Base-by-base conservation (phyloP, 2,113 vertebrate genomes). In the Hippocampus mohnikei region DNA sequence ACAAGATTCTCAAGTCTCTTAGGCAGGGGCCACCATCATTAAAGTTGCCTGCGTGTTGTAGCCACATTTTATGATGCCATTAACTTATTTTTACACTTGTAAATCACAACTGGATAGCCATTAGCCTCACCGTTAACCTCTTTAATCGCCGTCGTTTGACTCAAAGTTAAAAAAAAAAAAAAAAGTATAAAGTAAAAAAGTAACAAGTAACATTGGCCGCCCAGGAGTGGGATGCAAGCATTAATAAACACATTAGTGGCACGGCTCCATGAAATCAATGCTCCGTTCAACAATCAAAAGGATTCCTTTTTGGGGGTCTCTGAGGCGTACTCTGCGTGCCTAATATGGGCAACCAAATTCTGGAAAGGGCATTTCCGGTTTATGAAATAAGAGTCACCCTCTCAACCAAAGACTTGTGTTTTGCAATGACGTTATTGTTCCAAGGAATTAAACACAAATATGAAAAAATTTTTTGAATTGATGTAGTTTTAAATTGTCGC, bases 321-420 rank as follows among this genome's bases (percentile, higher is more conserved):
- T 56, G 23, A 63, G 40, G 25, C 15, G 0, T 58, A 69, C 53
- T 77, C 27, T 3, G n/a, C 2, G 8, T 0, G 0, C 2, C 2
- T 9, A 56, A 58, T 1, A 0, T 0, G 50, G 44, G 25, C 0
- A 0, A 37, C 33, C 33, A 37, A 37, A 12, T 0, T 78, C 73
- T 55, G 73, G 78, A 88, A 27, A 25, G 64, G 0, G 3, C 0
- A 1, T 0, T 1, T 5, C 1, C 20, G 0, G 1, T n/a, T 8
- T 78, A 37, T 7, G 15, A 72, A 71, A 79, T 81, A 83, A 87
- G 81, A 87, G 69, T 71, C 25, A 0, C 0, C 0, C 58, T 60
- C 27, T 60, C 5, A 33, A 33, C 27, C 7, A 33, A 33, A 5
- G 3, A 7, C 55, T 13, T 3, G n/a, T 42, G 41, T 42, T 50